Evolutionary conservation across 2,797 vertebrate genomes (phyloP), one percentile per base, ranked within the genome.

Genomic region (Betta splendens): DNA sequence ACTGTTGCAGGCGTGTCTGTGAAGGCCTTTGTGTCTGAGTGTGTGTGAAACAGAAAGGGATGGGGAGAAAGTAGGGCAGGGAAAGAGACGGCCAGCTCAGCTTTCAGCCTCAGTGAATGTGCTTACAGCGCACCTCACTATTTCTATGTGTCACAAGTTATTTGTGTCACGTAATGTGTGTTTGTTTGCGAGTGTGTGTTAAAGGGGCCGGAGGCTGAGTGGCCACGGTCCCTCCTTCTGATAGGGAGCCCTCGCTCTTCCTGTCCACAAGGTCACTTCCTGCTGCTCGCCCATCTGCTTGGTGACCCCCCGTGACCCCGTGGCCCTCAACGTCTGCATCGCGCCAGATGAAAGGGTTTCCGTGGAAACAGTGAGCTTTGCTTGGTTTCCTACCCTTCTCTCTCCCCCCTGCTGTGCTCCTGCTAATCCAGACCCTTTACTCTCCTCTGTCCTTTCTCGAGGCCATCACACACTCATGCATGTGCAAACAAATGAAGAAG

Each of bases 231-330:
- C 29, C 71, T 67, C 71, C 65, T 53, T 67, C 69, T 72, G 77
- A 84, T 70, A 47, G 72, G 71, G 72, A 83, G 77, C 69, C 74
- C 78, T 87, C 88, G 87, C 80, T 79, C 83, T 92, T 92, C 88
- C 88, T 88, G 88, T 89, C 85, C 64, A 77, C 88, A 88, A 92
- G 88, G 91, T 92, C 90, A 89, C 80, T 92, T 91, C 92, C 90
- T 90, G 88, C 87, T 87, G 85, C 39, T 77, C 61, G 81, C 86
- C 92, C 93, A 94, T 95, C 93, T 94, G 93, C 84, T 90, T 72
- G 69, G 80, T 91, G 89, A 92, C 92, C 92, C 85, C 81, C 69
- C 58, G 78, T 89, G 90, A 91, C 90, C 91, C 65, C 38, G 36
- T 55, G 77, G 74, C 53, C 79, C 78, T 67, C 63, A 35, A 31